phyloP scores from a whole-genome alignment of 1,140 invertebrate genomes.

The Drosophila sechellia region DNA sequence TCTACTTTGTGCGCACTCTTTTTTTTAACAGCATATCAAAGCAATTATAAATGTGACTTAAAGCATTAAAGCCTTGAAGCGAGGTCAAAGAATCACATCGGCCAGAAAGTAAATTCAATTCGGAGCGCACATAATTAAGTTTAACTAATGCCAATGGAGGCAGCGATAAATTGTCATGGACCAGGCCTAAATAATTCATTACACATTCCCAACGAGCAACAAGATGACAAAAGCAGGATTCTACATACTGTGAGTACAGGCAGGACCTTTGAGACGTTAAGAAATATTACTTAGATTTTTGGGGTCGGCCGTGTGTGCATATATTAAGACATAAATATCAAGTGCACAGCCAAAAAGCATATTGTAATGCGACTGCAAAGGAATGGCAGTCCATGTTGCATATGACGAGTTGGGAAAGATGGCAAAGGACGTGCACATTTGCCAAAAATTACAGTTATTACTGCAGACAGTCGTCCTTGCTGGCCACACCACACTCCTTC shows the following conservation, averaged over 20 bases:
- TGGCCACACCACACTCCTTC: background rate
- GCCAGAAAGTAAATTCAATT: slow-evolving; percentile 39
- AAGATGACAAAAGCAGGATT: slow-evolving; percentile 48
- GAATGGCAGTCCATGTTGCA: slow-evolving; percentile 6
- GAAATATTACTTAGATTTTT: slow-evolving; percentile 66
- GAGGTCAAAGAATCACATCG: slow-evolving; percentile 29
- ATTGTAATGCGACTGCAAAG: slow-evolving; percentile 37
- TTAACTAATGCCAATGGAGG: slow-evolving; percentile 54
- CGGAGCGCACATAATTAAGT: slow-evolving; percentile 48
- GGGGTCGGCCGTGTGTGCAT: slow-evolving; percentile 57
- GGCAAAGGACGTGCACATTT: slow-evolving; percentile 53
- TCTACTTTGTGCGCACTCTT: slow-evolving; percentile 8
- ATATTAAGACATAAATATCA: slow-evolving; percentile 81
- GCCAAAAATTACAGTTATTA: slow-evolving; percentile 83
- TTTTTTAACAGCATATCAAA: slow-evolving; percentile 14
- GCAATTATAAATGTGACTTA: slow-evolving; percentile 13
- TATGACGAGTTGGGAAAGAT: slow-evolving; percentile 45
- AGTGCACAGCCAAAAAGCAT: slow-evolving; percentile 27
- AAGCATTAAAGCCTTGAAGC: slow-evolving; percentile 34
- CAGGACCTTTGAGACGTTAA: slow-evolving; percentile 54
- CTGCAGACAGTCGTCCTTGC: slow-evolving; percentile 70
- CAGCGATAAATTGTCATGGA: slow-evolving; percentile 46
- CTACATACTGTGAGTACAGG: background rate
- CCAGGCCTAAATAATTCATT: slow-evolving; percentile 71
- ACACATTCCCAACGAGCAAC: slow-evolving; percentile 37